These are phyloP conservation scores for Salminus brasiliensis DNA, from an alignment of 2,113 vertebrate species.

Conservation along the genomic window DNA sequence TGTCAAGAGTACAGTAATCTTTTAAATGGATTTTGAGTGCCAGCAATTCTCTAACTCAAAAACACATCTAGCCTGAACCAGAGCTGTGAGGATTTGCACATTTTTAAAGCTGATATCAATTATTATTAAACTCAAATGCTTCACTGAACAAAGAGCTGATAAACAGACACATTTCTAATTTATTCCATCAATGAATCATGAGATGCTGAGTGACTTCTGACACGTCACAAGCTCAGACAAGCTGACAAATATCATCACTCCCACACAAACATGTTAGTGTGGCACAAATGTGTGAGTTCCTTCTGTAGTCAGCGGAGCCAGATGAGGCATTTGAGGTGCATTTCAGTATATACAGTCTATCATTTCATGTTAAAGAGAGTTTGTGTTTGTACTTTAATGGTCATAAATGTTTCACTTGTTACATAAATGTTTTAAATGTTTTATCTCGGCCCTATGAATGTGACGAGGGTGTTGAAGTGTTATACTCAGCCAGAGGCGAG, in stretches of 20 bases:
- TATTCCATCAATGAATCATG: slow-evolving; percentile 45
- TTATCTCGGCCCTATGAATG: slow-evolving; percentile 1
- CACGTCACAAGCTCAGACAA: slow-evolving; percentile 7
- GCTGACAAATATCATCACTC: slow-evolving; percentile 33
- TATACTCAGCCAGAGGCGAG: not conserved
- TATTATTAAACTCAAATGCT: slow-evolving; percentile 4
- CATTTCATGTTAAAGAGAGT: not conserved
- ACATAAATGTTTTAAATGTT: too few species aligned
- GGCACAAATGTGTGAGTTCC: slow-evolving; percentile 8
- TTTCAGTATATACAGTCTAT: not conserved
- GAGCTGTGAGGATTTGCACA: not conserved
- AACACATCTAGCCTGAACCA: not conserved
- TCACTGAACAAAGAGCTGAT: slow-evolving; percentile 3
- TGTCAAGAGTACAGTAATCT: not conserved
- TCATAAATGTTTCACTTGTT: not conserved
- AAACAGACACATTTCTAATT: slow-evolving; percentile 26
- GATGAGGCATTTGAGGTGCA: not conserved
- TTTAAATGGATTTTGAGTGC: not conserved
- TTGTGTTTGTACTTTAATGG: not conserved
- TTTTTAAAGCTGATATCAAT: slow-evolving; percentile 5
- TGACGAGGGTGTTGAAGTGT: not conserved
- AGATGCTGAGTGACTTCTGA: slow-evolving; percentile 40
- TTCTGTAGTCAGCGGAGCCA: slow-evolving; percentile 17
- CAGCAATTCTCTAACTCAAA: not conserved
- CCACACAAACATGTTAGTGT: slow-evolving; percentile 20